Conservation (phyloP, 1,140 invertebrate genomes). For the Drosophila baimaii region DNA sequence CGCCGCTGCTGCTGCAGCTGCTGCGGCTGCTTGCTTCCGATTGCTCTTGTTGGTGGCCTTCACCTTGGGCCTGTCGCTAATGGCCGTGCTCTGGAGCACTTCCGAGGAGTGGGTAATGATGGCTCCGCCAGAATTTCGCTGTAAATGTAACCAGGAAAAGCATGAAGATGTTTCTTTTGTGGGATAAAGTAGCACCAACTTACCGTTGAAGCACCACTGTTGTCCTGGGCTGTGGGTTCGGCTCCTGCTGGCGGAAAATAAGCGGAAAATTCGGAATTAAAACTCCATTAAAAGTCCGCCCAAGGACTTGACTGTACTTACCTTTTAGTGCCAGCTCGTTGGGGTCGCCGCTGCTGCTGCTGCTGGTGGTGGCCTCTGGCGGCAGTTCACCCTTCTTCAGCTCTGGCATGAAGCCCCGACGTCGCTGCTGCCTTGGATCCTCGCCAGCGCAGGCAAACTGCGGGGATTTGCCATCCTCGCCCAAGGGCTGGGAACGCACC, state of each 20-base stretch:
- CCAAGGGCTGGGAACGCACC: slow-evolving; percentile 78
- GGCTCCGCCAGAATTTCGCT: slow-evolving; percentile 66
- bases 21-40: slow-evolving; percentile 86
- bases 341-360: slow-evolving; percentile 33
- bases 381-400: slow-evolving; percentile 49
- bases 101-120: slow-evolving; percentile 84
- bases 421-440: slow-evolving; percentile 61
- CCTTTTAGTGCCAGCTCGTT: slow-evolving; percentile 50
- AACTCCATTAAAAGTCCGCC: too few relatives aligned
- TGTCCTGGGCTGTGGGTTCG: slow-evolving; percentile 44
- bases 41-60: slow-evolving; percentile 92
- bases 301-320: too few relatives aligned
- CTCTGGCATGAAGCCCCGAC: slow-evolving; percentile 53
- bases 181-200: background rate
- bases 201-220: slow-evolving; percentile 44
- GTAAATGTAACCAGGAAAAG: slow-evolving; percentile 8
- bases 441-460: slow-evolving; percentile 52
- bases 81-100: slow-evolving; percentile 88
- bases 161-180: background rate
- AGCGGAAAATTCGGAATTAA: too few relatives aligned
- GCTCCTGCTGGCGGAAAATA: slow-evolving; percentile 23
- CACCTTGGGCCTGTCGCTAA: slow-evolving; percentile 91
- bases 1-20: slow-evolving; percentile 60
- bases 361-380: slow-evolving; percentile 10
- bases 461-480: slow-evolving; percentile 72